A percentile compares a stretch with the other conserved stretches of the same genome.
Evolutionary conservation across 2,113 vertebrate species (phyloP).

Genomic region (Myiopsitta monachus): DNA sequence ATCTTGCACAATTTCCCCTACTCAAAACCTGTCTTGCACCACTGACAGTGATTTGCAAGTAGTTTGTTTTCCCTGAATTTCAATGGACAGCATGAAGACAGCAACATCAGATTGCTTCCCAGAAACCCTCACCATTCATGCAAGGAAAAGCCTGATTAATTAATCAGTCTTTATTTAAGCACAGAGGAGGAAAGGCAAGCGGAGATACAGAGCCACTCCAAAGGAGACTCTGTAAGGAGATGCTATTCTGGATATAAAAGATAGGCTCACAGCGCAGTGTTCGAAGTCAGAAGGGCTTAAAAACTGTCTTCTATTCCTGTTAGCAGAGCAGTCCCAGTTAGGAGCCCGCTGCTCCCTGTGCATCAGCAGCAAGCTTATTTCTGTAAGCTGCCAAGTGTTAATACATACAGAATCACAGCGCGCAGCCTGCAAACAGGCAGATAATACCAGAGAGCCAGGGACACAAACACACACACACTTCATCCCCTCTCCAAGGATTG

Average conservation of each 20-base stretch:
- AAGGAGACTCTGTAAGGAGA: background rate
- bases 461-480: background rate
- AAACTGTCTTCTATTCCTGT: background rate
- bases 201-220: background rate
- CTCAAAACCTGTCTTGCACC: background rate
- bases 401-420: background rate
- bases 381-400: background rate
- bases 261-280: fast-evolving
- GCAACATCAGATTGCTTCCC: background rate
- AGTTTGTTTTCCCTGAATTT: background rate
- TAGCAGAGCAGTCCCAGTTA: background rate
- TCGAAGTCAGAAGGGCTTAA: conserved; percentile 7
- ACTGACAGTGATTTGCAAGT: background rate
- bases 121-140: background rate
- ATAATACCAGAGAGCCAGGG: background rate
- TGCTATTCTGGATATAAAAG: conserved; percentile 15
- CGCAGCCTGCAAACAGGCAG: background rate
- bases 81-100: background rate
- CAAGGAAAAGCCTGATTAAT: conserved; percentile 7
- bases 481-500: fast-evolving
- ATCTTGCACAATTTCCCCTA: background rate
- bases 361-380: background rate
- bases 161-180: background rate
- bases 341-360: background rate
- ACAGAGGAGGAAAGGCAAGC: background rate